These are phyloP conservation scores for Palaemon carinicauda DNA, from an alignment of 1,140 invertebrate genomes.

Conservation along the genomic window DNA sequence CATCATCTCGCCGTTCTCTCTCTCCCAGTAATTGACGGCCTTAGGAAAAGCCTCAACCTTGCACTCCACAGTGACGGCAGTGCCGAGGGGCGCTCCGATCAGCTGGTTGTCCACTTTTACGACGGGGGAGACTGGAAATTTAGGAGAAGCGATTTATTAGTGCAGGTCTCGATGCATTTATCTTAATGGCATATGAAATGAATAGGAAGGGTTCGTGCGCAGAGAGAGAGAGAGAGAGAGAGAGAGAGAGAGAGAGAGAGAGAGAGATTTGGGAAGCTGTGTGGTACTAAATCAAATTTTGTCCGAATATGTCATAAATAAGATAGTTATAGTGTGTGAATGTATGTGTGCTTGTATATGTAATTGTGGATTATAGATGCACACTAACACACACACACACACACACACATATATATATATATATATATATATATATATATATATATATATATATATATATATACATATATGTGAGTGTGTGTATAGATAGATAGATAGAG, in stretches of 20 bases:
- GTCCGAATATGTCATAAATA: neutral
- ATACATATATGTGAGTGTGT: neutral
- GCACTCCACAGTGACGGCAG: conserved; percentile 65
- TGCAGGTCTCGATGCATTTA: neutral
- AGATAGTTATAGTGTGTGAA: neutral
- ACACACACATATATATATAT: too few species aligned
- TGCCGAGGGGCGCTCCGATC: conserved; percentile 64
- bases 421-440: neutral
- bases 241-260: neutral
- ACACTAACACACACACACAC: too few species aligned
- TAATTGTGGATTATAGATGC: too few species aligned
- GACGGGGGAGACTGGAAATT: conserved; percentile 60
- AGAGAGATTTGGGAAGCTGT: too few species aligned
- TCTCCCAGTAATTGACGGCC: conserved; percentile 66
- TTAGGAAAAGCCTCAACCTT: conserved; percentile 66
- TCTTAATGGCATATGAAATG: neutral
- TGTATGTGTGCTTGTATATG: too few species aligned
- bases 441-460: neutral
- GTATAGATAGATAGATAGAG: neutral
- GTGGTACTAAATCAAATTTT: neutral
- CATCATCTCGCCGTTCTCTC: conserved; percentile 60
- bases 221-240: neutral
- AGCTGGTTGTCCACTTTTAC: conserved; percentile 66
- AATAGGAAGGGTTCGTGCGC: neutral
- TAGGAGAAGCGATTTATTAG: conserved; percentile 15